Evolutionary conservation across 1,140 invertebrate genomes (phyloP).

Genomic region (Fopius arisanus): DNA sequence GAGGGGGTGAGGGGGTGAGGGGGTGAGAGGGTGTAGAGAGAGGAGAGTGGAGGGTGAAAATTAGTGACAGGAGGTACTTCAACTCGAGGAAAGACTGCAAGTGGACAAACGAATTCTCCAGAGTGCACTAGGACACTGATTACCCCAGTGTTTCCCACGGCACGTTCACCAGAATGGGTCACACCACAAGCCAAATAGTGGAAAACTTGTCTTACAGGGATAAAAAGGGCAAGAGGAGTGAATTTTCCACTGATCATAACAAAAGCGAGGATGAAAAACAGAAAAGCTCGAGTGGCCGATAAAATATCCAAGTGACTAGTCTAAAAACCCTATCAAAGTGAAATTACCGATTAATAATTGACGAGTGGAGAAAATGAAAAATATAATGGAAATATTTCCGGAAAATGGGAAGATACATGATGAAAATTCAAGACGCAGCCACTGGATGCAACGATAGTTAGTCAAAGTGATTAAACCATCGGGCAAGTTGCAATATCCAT

Average conservation of each 20-base stretch:
- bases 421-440: not conserved
- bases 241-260: too few species aligned
- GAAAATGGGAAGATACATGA: too few species aligned
- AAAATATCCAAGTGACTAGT: too few species aligned
- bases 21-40: not conserved
- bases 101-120: constrained; percentile 11
- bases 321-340: too few species aligned
- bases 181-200: not conserved
- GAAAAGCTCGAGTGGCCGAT: too few species aligned
- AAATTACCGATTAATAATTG: too few species aligned
- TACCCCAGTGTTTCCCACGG: constrained; percentile 1
- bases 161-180: not conserved
- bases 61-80: not conserved
- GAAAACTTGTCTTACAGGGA: not conserved
- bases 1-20: not conserved
- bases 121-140: constrained; percentile 5
- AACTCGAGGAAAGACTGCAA: not conserved
- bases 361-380: too few species aligned
- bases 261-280: too few species aligned
- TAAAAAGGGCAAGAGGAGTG: not conserved
- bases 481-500: not conserved
- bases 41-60: not conserved
- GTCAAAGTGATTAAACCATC: constrained; percentile 3
- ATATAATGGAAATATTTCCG: too few species aligned
- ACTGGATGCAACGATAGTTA: not conserved